Evolutionary conservation across 2,888 invertebrate species (phyloP).

Genomic region (Tachina fera): DNA sequence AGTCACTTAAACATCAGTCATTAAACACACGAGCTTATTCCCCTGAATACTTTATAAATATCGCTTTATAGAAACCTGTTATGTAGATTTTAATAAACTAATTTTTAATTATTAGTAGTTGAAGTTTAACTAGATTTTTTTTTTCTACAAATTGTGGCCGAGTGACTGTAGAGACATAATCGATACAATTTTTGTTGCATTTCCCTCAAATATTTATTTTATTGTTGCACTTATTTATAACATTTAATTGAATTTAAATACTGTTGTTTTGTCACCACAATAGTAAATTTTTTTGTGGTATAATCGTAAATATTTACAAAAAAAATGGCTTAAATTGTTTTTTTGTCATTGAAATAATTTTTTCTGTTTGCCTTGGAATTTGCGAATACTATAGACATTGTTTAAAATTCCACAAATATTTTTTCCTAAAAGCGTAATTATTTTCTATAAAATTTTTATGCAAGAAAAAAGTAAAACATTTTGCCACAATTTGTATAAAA

Average conservation of each 20-base stretch:
- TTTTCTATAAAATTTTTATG: not conserved
- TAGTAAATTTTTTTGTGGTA: not conserved
- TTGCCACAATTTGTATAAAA: slow-evolving; percentile 22
- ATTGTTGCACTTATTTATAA: not conserved
- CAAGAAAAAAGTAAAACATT: slow-evolving; percentile 20
- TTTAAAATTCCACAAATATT: not conserved
- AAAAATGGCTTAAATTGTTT: slow-evolving; percentile 10
- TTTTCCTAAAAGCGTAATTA: not conserved
- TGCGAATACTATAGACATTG: not conserved
- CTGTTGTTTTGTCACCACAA: slow-evolving; percentile 17
- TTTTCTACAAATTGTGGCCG: no score
- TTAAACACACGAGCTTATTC: no score
- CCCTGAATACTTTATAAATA: no score
- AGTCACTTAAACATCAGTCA: no score
- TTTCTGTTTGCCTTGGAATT: not conserved
- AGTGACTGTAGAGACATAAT: no score
- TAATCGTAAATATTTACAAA: not conserved
- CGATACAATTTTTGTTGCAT: no score
- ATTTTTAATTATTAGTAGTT: no score
- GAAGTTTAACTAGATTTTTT: no score
- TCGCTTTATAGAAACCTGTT: no score
- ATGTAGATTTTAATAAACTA: no score
- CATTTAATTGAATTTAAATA: slow-evolving; percentile 20
- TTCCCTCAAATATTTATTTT: not conserved
- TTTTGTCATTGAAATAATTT: not conserved